phyloP scores from a whole-genome alignment of 2,888 invertebrate species.

The Trichopria drosophilae region DNA sequence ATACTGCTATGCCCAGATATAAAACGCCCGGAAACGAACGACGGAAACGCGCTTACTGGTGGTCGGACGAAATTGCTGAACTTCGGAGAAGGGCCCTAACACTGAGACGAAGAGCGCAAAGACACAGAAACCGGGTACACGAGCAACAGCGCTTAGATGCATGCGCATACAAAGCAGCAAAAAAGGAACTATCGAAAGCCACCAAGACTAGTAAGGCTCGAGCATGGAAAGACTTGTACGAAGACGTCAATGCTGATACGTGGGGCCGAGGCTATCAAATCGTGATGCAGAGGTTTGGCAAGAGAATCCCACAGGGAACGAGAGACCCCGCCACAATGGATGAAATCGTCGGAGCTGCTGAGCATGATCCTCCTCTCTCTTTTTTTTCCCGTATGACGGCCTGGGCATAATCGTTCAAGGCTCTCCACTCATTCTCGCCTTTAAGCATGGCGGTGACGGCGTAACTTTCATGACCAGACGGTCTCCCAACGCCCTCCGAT shows the following conservation, averaged over 20 bases:
- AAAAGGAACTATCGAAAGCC: background rate
- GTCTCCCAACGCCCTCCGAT: too few relatives aligned
- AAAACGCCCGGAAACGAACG: background rate
- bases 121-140: too few relatives aligned
- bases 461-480: too few relatives aligned
- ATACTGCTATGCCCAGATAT: conserved; percentile 30
- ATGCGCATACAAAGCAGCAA: conserved; percentile 17
- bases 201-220: conserved; percentile 25
- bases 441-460: too few relatives aligned
- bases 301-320: conserved; percentile 34
- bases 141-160: too few relatives aligned
- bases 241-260: too few relatives aligned
- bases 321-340: conserved; percentile 13
- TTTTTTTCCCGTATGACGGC: too few relatives aligned
- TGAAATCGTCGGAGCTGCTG: conserved; percentile 5
- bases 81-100: conserved; percentile 28
- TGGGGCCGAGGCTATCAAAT: conserved; percentile 33
- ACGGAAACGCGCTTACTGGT: conserved; percentile 34
- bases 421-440: too few relatives aligned
- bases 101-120: conserved; percentile 15
- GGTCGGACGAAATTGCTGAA: conserved; percentile 37
- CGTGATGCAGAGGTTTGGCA: too few relatives aligned
- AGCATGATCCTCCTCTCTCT: too few relatives aligned
- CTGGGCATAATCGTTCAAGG: too few relatives aligned
- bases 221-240: conserved; percentile 34